Percentiles rank a stretch among this genome's conserved stretches.
Evolutionary conservation across 2,113 vertebrate genomes (phyloP).

Genomic region (Pagrus major): DNA sequence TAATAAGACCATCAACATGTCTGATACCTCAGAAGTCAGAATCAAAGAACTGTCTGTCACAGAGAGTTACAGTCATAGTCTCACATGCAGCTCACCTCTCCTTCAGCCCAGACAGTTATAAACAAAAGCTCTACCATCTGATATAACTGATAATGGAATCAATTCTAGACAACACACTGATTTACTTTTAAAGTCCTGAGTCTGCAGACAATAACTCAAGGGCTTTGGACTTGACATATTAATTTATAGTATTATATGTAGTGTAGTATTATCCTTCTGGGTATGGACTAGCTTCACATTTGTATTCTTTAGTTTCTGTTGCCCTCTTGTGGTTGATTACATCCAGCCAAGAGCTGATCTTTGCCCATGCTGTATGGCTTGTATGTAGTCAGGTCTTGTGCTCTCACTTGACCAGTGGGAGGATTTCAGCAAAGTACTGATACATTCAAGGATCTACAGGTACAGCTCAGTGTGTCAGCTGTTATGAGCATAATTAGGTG

Average conservation of each 20-base stretch:
- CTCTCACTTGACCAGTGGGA: not conserved
- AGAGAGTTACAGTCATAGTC: not conserved
- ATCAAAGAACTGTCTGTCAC: not conserved
- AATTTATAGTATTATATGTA: no score
- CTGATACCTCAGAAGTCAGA: not conserved
- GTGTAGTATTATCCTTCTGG: not conserved
- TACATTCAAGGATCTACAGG: no score
- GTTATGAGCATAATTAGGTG: no score
- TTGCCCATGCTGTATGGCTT: not conserved
- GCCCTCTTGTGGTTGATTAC: conserved; percentile 55
- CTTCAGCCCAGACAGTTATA: not conserved
- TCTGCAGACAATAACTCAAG: not conserved
- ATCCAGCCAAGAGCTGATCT: not conserved
- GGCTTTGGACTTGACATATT: not conserved
- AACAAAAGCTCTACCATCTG: not conserved
- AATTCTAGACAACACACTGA: not conserved
- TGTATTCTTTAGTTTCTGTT: conserved; percentile 33
- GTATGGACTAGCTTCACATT: not conserved
- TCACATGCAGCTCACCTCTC: not conserved
- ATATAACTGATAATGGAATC: not conserved
- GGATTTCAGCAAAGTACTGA: not conserved
- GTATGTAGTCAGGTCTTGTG: not conserved
- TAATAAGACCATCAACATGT: not conserved
- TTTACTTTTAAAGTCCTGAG: not conserved
- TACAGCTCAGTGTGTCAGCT: not conserved